A percentile compares a stretch with the other conserved stretches of the same genome.
Conservation (phyloP, 1,140 invertebrate species). For the Drosophila murphyi region DNA sequence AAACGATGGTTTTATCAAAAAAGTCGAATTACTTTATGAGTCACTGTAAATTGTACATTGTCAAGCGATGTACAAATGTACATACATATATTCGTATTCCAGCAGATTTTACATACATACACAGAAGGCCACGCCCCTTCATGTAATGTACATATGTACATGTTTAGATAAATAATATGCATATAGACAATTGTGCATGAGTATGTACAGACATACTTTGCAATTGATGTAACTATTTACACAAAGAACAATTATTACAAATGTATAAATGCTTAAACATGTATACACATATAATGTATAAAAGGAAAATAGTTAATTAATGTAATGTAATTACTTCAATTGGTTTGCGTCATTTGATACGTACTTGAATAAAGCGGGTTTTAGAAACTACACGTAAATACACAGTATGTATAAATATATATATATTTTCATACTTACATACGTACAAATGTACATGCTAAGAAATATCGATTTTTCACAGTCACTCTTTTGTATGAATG, state of each 20-base stretch:
- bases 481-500: slow-evolving; percentile 10
- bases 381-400: slow-evolving; percentile 5
- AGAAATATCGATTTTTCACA: slow-evolving; percentile 52
- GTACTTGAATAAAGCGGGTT: slow-evolving; percentile 16
- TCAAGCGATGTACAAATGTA: not conserved
- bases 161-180: not conserved
- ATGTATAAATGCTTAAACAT: not conserved
- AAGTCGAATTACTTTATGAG: not conserved
- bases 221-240: not conserved
- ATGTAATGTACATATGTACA: not conserved
- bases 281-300: not conserved
- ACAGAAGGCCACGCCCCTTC: not conserved
- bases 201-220: not conserved
- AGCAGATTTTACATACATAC: not conserved
- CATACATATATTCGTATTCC: not conserved
- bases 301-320: not conserved
- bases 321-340: not conserved
- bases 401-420: slow-evolving; percentile 17
- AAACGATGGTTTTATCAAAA: too few species aligned
- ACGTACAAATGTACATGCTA: slow-evolving; percentile 33
- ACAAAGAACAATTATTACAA: slow-evolving; percentile 6
- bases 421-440: slow-evolving; percentile 2
- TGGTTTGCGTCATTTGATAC: not conserved
- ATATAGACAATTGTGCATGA: not conserved
- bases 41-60: not conserved